Evolutionary conservation across 2,888 invertebrate species (phyloP), one percentile per base, ranked within the genome.

Genomic region (Spisula subtruncata): DNA sequence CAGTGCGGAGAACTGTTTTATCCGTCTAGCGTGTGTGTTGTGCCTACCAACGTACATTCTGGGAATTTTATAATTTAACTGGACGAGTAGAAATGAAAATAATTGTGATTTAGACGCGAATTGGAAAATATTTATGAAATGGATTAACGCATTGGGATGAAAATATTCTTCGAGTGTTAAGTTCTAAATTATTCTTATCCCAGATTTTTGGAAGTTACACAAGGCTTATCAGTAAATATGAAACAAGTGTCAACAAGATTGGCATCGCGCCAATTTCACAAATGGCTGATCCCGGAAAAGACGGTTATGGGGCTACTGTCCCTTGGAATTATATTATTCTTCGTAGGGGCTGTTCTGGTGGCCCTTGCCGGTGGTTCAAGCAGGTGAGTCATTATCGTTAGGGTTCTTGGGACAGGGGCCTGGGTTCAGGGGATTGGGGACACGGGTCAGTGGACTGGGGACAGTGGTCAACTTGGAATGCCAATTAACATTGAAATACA

Each of bases 321-420:
- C 85, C 89, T 94, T 25, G 95, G 94, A 29, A 90, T 95, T 85
- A 90, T 96, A 25, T 92, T 96, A 18, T 88, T 95, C 18, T 94
- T 96, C 85, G 94, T 94, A 25, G 96, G 96, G 29, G 94, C 94
- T 32, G 93, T 96, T 12, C 92, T 96, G 0, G 86, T 95, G 2
- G 94, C 94, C 18, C 86, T 94, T 2, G 93, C 90, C 18, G 85
- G 90, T 20, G 84, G 85, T 16, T 75, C 92, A 5, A 82, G 75
- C 16, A 87, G 92, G 92, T 91, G 79, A 80, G 91, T 89, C 54
- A 46, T 5, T 20, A 75, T 75, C 25, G 20, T 16, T 14, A 16
- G 12, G 51, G 4, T 6, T 1, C 51, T 1, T 6, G 51, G 51
- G 51, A 16, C 4, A 8, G 12, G 16, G 51, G n/a, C n/a, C n/a